Conservation (phyloP, 2,888 invertebrate species). For the Epinotia nisella region DNA sequence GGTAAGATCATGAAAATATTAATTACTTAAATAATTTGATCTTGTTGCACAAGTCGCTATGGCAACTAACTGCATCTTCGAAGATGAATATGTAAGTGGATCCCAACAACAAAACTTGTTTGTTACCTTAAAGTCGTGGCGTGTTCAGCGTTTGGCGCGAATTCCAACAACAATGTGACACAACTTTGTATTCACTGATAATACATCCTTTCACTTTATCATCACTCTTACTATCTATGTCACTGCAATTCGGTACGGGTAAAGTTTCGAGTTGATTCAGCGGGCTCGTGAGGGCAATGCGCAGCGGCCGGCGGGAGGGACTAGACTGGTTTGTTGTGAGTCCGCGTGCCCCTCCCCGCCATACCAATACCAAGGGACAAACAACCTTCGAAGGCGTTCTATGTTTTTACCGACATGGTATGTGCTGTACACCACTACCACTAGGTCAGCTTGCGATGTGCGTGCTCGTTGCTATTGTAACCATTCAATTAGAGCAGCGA, state of each 20-base stretch:
- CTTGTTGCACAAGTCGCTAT: constrained; percentile 22
- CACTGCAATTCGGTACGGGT: constrained; percentile 52
- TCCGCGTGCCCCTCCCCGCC: constrained; percentile 54
- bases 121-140: constrained; percentile 38
- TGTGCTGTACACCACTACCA: background rate
- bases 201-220: constrained; percentile 70
- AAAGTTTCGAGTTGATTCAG: constrained; percentile 62
- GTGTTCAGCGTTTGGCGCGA: constrained; percentile 48
- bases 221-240: constrained; percentile 69
- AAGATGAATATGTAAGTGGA: constrained; percentile 15
- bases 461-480: constrained; percentile 38
- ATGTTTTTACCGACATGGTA: constrained; percentile 17
- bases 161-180: constrained; percentile 44
- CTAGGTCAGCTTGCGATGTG: constrained; percentile 46
- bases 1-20: background rate
- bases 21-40: background rate
- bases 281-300: constrained; percentile 50
- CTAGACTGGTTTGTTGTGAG: constrained; percentile 68
- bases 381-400: constrained; percentile 59
- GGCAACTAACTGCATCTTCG: constrained; percentile 23
- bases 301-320: constrained; percentile 56
- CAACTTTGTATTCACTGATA: constrained; percentile 42
- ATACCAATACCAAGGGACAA: constrained; percentile 52
- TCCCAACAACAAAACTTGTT: constrained; percentile 33
- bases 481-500: background rate